Evolutionary conservation across 2,797 vertebrate species (phyloP).

Genomic region (Poeciliopsis turneri): DNA sequence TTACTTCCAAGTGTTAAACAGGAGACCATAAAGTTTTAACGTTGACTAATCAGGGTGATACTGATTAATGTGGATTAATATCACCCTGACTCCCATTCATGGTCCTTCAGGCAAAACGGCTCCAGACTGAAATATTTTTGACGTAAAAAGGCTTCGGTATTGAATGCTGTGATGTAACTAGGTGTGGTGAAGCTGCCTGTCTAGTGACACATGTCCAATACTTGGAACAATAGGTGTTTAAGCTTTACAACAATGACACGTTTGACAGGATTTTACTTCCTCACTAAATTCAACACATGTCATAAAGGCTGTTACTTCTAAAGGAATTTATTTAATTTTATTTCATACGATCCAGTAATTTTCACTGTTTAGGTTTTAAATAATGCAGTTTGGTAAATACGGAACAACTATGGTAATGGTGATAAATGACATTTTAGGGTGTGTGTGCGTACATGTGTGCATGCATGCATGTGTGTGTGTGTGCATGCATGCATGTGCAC

Average conservation of each 20-base stretch:
- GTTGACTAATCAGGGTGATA: background rate
- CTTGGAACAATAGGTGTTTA: conserved; percentile 26
- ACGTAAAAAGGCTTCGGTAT: background rate
- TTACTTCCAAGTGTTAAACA: conserved; percentile 2
- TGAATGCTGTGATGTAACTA: background rate
- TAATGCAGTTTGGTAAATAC: background rate
- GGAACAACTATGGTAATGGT: background rate
- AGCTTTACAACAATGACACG: background rate
- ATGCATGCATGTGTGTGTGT: background rate
- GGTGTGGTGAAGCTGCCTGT: background rate
- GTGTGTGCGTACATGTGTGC: background rate
- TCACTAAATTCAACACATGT: background rate
- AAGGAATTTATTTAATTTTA: background rate
- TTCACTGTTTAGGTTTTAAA: background rate
- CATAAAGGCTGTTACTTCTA: background rate
- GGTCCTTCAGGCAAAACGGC: background rate
- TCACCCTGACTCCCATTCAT: background rate
- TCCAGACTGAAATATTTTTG: background rate
- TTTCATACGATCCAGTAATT: background rate
- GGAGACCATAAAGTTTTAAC: background rate
- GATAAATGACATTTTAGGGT: background rate
- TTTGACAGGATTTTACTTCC: conserved; percentile 12
- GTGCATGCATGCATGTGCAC: background rate
- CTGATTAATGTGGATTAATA: background rate
- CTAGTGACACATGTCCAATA: conserved; percentile 34